Evolutionary conservation across 2,888 invertebrate genomes (phyloP), one percentile per base, ranked within the genome.

Genomic region (Cerceris rybyensis): DNA sequence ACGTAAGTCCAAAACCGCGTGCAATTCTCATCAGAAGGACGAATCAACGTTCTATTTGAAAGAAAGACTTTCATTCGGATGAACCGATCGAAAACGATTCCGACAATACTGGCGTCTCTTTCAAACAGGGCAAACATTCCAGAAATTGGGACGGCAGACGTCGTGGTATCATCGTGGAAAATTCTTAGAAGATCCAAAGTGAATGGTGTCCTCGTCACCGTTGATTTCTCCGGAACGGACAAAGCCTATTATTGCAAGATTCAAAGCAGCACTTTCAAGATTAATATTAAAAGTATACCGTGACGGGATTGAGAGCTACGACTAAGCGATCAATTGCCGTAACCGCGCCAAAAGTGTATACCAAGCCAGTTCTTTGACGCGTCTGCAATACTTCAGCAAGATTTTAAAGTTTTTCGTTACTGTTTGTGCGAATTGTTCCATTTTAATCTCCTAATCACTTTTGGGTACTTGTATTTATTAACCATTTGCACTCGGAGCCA

Each of bases 261-360:
- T 86, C 80, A 82, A 85, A 87, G 82, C 85, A 84, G 79, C 88
- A 88, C 88, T 88, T 77, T 67, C 71, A 59, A 81, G 86, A 88
- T 88, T 88, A 85, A 83, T 83, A 83, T 87, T 87, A 83, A 85
- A 86, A 84, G 78, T 78, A 77, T 75, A 78, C 66, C 9, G 61
- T 63, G 75, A 75, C 50, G 41, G 74, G 60, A 74, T 78, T 41
- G 69, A 52, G 55, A 41, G 42, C 65, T 41, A 50, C 67, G 74
- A 80, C 70, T 78, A 61, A 68, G 50, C 70, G 70, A 67, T 68
- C 70, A 68, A 70, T 74, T 54, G 71, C 39, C 57, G 42, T 55
- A 64, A 43, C 49, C 28, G 49, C 65, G 60, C 41, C 69, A 72
- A 64, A 28, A 28, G 28, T 28, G 28, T 28, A 28, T 28, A 28